Evolutionary conservation across 2,113 vertebrate genomes (phyloP).

Genomic region (Myrmecobius fasciatus): DNA sequence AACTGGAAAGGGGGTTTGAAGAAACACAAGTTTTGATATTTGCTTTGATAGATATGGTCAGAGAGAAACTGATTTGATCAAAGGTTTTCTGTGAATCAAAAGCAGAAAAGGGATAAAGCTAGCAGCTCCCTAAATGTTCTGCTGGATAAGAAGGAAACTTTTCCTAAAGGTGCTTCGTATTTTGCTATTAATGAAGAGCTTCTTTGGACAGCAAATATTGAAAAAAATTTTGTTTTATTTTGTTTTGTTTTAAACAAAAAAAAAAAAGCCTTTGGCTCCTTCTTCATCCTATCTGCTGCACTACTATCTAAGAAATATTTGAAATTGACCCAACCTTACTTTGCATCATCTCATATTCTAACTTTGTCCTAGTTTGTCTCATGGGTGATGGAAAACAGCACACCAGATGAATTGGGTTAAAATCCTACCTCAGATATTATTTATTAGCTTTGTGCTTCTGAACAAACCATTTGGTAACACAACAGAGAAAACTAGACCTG

Average conservation of each 20-base stretch:
- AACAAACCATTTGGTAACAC: background rate
- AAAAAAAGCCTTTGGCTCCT: background rate
- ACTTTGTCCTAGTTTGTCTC: background rate
- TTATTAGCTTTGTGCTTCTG: background rate
- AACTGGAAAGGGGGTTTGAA: too few relatives aligned
- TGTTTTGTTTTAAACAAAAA: background rate
- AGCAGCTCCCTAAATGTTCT: background rate
- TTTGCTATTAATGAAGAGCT: background rate
- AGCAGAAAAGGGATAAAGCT: background rate
- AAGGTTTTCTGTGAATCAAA: background rate
- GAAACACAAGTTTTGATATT: background rate
- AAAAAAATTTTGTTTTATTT: background rate
- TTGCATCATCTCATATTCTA: background rate
- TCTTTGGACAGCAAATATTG: background rate
- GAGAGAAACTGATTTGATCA: background rate
- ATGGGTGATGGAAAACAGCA: background rate
- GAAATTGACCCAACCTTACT: conserved; percentile 1
- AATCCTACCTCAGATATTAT: background rate
- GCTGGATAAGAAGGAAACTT: background rate
- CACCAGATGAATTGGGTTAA: background rate
- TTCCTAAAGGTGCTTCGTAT: background rate
- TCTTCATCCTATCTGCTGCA: background rate
- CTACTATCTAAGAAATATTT: background rate
- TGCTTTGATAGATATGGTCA: background rate
- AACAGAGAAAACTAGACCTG: background rate